These are phyloP conservation scores for Euproctis similis DNA, from an alignment of 2,888 invertebrate species.

Conservation along the genomic window DNA sequence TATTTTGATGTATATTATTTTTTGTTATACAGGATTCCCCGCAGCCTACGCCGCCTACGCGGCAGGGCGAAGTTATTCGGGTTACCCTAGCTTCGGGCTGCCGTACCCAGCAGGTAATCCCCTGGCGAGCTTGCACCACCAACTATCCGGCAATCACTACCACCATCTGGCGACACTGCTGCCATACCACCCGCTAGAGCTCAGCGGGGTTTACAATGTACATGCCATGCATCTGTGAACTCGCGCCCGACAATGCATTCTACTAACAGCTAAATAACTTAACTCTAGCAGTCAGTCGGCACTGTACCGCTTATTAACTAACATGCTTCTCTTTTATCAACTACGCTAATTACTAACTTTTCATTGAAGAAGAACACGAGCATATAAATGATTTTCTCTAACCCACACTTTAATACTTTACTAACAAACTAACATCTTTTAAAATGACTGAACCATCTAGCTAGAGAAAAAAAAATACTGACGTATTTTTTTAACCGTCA, in stretches of 20 bases:
- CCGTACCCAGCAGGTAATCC: slow-evolving; percentile 98
- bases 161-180: slow-evolving; percentile 78
- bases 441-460: slow-evolving; percentile 74
- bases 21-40: slow-evolving; percentile 88
- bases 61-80: slow-evolving; percentile 96
- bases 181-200: slow-evolving; percentile 81
- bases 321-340: slow-evolving; percentile 48
- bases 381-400: too few species aligned
- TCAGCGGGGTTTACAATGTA: slow-evolving; percentile 80
- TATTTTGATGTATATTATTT: slow-evolving; percentile 32
- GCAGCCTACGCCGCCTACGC: slow-evolving; percentile 97
- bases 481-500: too few species aligned
- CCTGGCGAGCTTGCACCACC: slow-evolving; percentile 87
- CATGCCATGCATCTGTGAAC: slow-evolving; percentile 88
- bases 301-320: slow-evolving; percentile 46
- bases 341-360: slow-evolving; percentile 55
- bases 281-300: slow-evolving; percentile 40
- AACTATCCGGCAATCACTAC: slow-evolving; percentile 78
- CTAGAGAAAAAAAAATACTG: too few species aligned
- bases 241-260: slow-evolving; percentile 73
- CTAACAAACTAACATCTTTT: slow-evolving; percentile 69
- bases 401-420: too few species aligned
- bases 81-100: slow-evolving; percentile 98
- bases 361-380: too few species aligned
- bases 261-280: slow-evolving; percentile 66